A percentile compares a stretch with the other conserved stretches of the same genome.
These are phyloP conservation scores for Platyura marginata DNA, from an alignment of 1,140 invertebrate genomes.

Conservation along the genomic window DNA sequence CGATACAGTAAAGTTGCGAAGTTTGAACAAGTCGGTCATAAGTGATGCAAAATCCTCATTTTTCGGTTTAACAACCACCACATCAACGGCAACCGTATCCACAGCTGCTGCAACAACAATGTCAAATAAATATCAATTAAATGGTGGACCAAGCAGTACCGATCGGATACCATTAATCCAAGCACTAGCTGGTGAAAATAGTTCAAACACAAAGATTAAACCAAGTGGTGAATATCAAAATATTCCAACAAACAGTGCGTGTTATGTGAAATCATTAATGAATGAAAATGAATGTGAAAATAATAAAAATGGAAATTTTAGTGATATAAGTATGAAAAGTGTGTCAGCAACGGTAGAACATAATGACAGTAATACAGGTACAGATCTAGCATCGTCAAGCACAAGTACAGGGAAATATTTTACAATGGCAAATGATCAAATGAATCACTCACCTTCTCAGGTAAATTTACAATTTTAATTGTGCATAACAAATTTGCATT, in stretches of 20 bases:
- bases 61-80: slow-evolving; percentile 21
- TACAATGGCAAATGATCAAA: neutral
- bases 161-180: too few species aligned
- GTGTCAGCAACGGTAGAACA: slow-evolving; percentile 6
- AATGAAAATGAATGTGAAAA: neutral
- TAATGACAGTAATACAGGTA: too few species aligned
- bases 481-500: too few species aligned
- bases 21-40: neutral
- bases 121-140: too few species aligned
- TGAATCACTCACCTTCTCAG: slow-evolving; percentile 2
- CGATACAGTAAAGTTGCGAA: slow-evolving; percentile 20
- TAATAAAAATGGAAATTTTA: slow-evolving; percentile 2
- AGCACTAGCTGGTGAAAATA: too few species aligned
- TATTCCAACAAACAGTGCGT: slow-evolving; percentile 10
- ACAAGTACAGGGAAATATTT: slow-evolving; percentile 2
- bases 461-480: too few species aligned
- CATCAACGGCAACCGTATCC: slow-evolving; percentile 7
- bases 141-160: too few species aligned
- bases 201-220: too few species aligned
- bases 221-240: slow-evolving; percentile 15
- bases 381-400: too few species aligned
- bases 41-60: slow-evolving; percentile 21
- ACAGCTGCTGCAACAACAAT: too few species aligned
- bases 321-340: too few species aligned
- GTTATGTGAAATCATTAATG: slow-evolving; percentile 4